Evolutionary conservation across 2,797 vertebrate species (phyloP).

Genomic region (Crax fasciolata): DNA sequence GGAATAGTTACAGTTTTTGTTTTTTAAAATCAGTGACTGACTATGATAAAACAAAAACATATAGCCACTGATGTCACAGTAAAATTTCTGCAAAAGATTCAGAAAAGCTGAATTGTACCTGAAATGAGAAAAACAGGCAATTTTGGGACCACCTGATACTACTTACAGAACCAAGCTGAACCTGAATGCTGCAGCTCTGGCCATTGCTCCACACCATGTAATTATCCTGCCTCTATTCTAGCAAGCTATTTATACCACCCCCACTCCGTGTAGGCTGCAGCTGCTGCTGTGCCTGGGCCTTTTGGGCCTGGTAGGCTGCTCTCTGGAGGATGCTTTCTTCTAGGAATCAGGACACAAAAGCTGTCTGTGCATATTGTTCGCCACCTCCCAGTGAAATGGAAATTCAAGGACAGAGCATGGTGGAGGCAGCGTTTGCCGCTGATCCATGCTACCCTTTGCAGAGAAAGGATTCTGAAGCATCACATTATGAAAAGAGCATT

Average conservation of each 20-base stretch:
- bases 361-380: accelerated
- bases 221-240: constrained; percentile 22
- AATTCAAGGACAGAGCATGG: not conserved
- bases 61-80: not conserved
- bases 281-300: not conserved
- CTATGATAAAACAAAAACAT: not conserved
- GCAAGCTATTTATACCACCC: constrained; percentile 50
- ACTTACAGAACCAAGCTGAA: not conserved
- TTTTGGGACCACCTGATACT: not conserved
- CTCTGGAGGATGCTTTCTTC: constrained; percentile 46
- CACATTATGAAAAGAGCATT: not conserved
- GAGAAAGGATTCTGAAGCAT: not conserved
- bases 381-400: not conserved
- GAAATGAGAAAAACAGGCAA: not conserved
- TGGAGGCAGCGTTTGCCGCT: not conserved
- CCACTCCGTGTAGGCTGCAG: constrained; percentile 34
- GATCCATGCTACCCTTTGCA: not conserved
- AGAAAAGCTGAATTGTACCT: not conserved
- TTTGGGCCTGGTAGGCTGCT: not conserved
- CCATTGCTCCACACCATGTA: not conserved
- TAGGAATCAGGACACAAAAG: constrained; percentile 52
- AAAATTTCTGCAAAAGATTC: not conserved
- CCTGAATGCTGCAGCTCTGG: not conserved
- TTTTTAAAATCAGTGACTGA: not conserved
- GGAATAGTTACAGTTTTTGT: not conserved